Evolutionary conservation across 2,888 invertebrate genomes (phyloP).

Genomic region (Netelia fuscicornis): DNA sequence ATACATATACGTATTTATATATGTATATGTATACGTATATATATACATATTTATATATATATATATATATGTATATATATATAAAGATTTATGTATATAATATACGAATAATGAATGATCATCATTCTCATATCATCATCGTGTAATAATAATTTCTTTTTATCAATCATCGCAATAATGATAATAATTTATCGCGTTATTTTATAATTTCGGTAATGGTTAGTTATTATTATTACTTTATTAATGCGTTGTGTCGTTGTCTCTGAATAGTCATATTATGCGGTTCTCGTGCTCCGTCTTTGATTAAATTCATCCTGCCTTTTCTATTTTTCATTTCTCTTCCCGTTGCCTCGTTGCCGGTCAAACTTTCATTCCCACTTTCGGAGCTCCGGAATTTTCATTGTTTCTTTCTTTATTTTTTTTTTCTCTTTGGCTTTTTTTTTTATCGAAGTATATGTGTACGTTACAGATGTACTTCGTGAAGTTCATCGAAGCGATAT

Average conservation of each 20-base stretch:
- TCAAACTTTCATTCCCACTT: slow-evolving; percentile 25
- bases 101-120: slow-evolving; percentile 68
- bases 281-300: slow-evolving; percentile 65
- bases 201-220: slow-evolving; percentile 65
- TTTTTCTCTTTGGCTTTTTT: background rate
- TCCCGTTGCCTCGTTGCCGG: slow-evolving; percentile 30
- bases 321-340: slow-evolving; percentile 39
- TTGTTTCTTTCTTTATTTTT: slow-evolving; percentile 38
- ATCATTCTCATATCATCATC: slow-evolving; percentile 68
- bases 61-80: slow-evolving; percentile 60
- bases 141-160: slow-evolving; percentile 65
- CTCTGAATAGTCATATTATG: slow-evolving; percentile 83
- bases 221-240: slow-evolving; percentile 82
- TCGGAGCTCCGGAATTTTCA: slow-evolving; percentile 23
- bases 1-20: slow-evolving; percentile 55
- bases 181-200: slow-evolving; percentile 66
- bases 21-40: slow-evolving; percentile 43
- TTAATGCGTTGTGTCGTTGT: slow-evolving; percentile 85
- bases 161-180: slow-evolving; percentile 58
- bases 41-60: slow-evolving; percentile 68
- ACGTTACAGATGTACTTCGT: slow-evolving; percentile 21
- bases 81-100: slow-evolving; percentile 68
- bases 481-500: slow-evolving; percentile 49
- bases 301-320: slow-evolving; percentile 34
- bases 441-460: slow-evolving; percentile 20